These are phyloP conservation scores for Cardiocondyla obscurior DNA, from an alignment of 1,140 invertebrate species.

Conservation along the genomic window DNA sequence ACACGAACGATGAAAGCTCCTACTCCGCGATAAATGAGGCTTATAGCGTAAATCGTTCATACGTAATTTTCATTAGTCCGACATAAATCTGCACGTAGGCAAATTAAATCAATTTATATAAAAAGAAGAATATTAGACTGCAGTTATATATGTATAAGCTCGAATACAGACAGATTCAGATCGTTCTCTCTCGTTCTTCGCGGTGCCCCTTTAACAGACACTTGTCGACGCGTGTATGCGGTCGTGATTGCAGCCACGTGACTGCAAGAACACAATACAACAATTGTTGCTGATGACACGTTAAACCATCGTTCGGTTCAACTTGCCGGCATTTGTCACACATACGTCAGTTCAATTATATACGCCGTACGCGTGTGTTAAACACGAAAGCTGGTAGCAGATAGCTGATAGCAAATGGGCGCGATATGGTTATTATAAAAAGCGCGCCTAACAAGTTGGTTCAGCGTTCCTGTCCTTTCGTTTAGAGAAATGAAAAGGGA, in stretches of 20 bases:
- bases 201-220: constrained; percentile 17
- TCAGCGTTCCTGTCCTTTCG: background rate
- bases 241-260: constrained; percentile 60
- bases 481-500: background rate
- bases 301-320: constrained; percentile 70
- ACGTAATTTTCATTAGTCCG: constrained; percentile 72
- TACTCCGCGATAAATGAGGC: constrained; percentile 11
- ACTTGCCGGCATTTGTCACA: constrained; percentile 62
- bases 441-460: background rate
- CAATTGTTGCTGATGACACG: constrained; percentile 69
- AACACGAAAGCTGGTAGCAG: constrained; percentile 23
- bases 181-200: constrained; percentile 1
- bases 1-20: background rate
- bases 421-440: background rate
- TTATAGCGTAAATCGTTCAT: too few relatives aligned
- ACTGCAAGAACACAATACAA: constrained; percentile 56
- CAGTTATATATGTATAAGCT: too few relatives aligned
- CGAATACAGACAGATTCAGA: background rate
- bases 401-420: background rate
- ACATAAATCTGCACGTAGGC: constrained; percentile 52
- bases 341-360: constrained; percentile 72
- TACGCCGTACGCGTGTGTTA: constrained; percentile 57
- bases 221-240: background rate
- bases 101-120: background rate
- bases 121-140: constrained; percentile 6